Conservation (phyloP, 2,797 vertebrate species). For the Cossypha polioptera region DNA sequence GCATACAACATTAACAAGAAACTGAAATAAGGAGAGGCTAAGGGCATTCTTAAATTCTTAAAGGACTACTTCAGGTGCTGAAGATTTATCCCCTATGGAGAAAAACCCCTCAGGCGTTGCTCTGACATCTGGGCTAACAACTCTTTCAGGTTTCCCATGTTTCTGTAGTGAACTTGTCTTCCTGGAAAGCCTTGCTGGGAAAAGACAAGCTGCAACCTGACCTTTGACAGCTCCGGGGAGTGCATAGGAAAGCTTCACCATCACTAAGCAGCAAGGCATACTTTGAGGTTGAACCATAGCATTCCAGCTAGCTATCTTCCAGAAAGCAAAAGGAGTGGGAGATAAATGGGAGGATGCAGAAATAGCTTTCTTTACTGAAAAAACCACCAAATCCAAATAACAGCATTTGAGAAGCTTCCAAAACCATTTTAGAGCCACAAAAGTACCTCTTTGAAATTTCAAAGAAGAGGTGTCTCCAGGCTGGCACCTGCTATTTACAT, state of each 20-base stretch:
- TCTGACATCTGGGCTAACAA: not conserved
- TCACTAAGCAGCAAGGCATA: not conserved
- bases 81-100: not conserved
- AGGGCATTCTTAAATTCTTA: not conserved
- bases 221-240: not conserved
- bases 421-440: not conserved
- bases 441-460: slow-evolving; percentile 16
- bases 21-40: not conserved
- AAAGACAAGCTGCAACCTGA: slow-evolving; percentile 6
- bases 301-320: not conserved
- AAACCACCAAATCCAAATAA: not conserved
- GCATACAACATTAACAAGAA: not conserved
- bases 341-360: not conserved
- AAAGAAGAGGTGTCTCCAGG: not conserved
- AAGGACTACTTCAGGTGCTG: not conserved
- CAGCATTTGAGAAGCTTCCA: not conserved
- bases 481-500: not conserved
- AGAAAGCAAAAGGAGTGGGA: not conserved
- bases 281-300: not conserved
- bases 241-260: not conserved
- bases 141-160: not conserved
- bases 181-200: not conserved
- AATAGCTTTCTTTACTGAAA: not conserved
- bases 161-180: not conserved
- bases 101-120: not conserved